A percentile compares a stretch with the other conserved stretches of the same genome.
Evolutionary conservation across 37 sponge, comb jelly and placozoan genomes (phyloP).

Genomic region (Bolinopsis microptera): DNA sequence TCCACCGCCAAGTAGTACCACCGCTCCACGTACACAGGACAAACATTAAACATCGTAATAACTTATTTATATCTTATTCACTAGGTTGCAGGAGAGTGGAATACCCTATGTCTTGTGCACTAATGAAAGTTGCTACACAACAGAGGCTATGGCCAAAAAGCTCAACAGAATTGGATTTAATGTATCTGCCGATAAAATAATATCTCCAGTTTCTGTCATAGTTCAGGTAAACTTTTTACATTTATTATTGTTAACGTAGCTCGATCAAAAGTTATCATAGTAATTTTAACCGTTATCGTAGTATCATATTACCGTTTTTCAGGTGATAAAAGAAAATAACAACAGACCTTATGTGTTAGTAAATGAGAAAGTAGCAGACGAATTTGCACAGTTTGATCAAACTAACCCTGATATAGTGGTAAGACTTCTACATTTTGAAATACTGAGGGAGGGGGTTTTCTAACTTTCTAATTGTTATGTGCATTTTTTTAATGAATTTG

Average conservation of each 20-base stretch:
- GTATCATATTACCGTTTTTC: background rate
- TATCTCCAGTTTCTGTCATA: conserved; percentile 39
- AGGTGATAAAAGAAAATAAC: conserved; percentile 27
- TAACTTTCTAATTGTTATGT: background rate
- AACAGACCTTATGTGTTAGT: conserved; percentile 31
- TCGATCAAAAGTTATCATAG: background rate
- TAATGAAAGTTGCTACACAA: conserved; percentile 30
- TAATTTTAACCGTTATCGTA: background rate
- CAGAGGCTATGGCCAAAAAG: background rate
- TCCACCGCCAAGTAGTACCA: no score
- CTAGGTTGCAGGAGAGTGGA: conserved; percentile 3
- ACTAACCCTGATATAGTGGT: conserved; percentile 18
- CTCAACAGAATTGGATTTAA: conserved; percentile 1
- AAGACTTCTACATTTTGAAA: no score
- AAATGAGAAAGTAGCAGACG: background rate
- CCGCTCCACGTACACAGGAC: no score
- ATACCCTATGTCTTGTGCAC: conserved; percentile 28
- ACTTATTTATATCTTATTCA: no score
- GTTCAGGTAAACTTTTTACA: background rate
- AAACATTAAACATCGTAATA: no score
- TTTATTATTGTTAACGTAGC: background rate
- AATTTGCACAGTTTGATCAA: conserved; percentile 26
- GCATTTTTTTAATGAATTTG: no score
- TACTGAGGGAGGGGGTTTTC: background rate
- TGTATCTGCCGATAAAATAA: background rate